Conservation (phyloP, 2,888 invertebrate species). For the Liopterus haemorrhoidalis region DNA sequence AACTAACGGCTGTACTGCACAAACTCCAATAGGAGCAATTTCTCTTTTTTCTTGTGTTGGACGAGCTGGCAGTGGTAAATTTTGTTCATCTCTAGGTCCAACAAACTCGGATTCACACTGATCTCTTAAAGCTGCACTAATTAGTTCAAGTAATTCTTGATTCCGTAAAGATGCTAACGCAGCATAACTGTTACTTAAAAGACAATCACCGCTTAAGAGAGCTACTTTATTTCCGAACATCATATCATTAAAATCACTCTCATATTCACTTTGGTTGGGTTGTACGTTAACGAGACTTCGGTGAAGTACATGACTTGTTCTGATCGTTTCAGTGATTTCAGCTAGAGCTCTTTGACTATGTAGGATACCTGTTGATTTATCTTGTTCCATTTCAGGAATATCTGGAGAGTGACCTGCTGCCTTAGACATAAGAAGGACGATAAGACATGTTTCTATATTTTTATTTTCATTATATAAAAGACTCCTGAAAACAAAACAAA, state of each 20-base stretch:
- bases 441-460: conserved; percentile 89
- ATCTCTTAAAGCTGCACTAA: conserved; percentile 84
- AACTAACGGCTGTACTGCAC: conserved; percentile 40
- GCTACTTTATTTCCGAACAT: conserved; percentile 94
- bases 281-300: conserved; percentile 73
- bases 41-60: conserved; percentile 43
- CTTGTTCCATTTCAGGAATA: conserved; percentile 77
- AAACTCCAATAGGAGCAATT: conserved; percentile 31
- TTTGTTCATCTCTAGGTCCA: conserved; percentile 77
- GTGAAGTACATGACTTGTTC: conserved; percentile 87
- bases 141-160: conserved; percentile 79
- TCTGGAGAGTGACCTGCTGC: conserved; percentile 79
- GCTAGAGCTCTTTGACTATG: conserved; percentile 83
- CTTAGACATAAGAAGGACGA: conserved; percentile 85
- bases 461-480: conserved; percentile 87
- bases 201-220: conserved; percentile 80
- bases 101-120: conserved; percentile 87
- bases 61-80: conserved; percentile 71
- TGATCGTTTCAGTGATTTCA: conserved; percentile 95
- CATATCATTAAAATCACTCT: conserved; percentile 77
- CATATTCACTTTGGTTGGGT: conserved; percentile 48
- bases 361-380: conserved; percentile 77
- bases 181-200: conserved; percentile 81
- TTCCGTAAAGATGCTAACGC: conserved; percentile 77
- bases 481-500: conserved; percentile 56